Evolutionary conservation across 1,140 invertebrate genomes (phyloP), one percentile per base, ranked within the genome.

Genomic region (Dendroctonus valens): DNA sequence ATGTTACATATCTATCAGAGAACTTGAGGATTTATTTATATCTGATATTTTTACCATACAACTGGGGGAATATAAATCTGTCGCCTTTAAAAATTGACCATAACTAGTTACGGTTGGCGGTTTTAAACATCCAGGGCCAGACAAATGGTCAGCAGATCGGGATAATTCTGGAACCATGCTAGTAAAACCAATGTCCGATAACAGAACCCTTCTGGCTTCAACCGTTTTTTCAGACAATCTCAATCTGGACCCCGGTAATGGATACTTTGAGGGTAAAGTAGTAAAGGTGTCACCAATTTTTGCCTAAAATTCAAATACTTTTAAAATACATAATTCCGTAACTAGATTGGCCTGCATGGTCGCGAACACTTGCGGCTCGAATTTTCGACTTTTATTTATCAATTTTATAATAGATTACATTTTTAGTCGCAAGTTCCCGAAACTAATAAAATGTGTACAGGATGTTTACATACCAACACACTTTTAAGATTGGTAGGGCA

Each of bases 91-190:
- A 65, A 75, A 77, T 59, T 78, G 77, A n/a, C 79, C 78, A 59
- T 79, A 78, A 49, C 61, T 73, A 26, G 70, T 76, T 8, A 67
- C 65, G 6, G 64, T 63, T 9, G 72, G 71, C 49, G 69, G 72
- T 15, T 77, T 76, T 5, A 78, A 41, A 63, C 64, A 69, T 7
- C 72, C 71, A 63, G 78, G 83, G 52, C 48, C 86, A 26, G 26
- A 90, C 15, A 91, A 78, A 69, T 90, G 88, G 79, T 91, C 89
- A 3, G 89, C 89, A 50, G 89, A 91, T 58, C 89, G 83, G 0
- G 89, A 91, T 60, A 91, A 74, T 73, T 91, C 89, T 5, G 89
- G 89, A 2, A 91, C 89, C 89, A 91, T 91, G 50, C 88, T 90
- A 6, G 89, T 91, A 73, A 91, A 91, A 48, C 89, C 89, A 38